phyloP scores from a whole-genome alignment of 2,888 invertebrate species.

The Shargacucullia verbasci region DNA sequence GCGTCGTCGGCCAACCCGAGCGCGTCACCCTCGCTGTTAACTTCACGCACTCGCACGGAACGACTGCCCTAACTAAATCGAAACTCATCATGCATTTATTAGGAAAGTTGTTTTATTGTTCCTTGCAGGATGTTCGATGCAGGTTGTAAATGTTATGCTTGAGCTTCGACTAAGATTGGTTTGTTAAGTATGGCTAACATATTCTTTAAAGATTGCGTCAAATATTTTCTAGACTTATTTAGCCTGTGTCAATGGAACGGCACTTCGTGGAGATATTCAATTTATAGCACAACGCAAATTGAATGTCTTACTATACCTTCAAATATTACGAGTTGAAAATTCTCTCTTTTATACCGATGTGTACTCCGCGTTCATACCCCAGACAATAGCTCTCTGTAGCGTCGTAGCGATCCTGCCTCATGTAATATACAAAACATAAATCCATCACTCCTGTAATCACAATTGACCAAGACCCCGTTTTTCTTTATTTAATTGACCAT shows the following conservation, averaged over 20 bases:
- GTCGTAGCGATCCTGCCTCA: neutral
- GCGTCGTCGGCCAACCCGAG: conserved; percentile 37
- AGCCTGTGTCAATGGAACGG: no score
- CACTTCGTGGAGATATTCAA: no score
- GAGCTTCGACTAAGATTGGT: no score
- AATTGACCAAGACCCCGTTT: conserved; percentile 9
- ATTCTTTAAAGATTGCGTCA: no score
- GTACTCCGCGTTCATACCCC: no score
- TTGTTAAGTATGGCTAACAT: no score
- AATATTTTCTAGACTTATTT: no score
- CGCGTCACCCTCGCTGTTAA: conserved; percentile 60
- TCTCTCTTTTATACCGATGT: no score
- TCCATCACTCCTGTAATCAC: neutral
- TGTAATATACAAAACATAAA: conserved; percentile 10
- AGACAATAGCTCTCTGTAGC: no score
- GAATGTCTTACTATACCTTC: no score
- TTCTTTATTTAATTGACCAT: conserved; percentile 46
- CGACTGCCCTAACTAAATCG: conserved; percentile 57
- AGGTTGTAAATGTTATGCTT: neutral
- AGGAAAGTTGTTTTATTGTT: conserved; percentile 31
- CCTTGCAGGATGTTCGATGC: conserved; percentile 2
- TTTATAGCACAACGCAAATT: no score
- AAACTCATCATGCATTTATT: conserved; percentile 37
- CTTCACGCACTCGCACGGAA: conserved; percentile 70
- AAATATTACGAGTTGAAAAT: no score